phyloP scores from a whole-genome alignment of 2,888 invertebrate genomes.

The Proisotoma minuta region DNA sequence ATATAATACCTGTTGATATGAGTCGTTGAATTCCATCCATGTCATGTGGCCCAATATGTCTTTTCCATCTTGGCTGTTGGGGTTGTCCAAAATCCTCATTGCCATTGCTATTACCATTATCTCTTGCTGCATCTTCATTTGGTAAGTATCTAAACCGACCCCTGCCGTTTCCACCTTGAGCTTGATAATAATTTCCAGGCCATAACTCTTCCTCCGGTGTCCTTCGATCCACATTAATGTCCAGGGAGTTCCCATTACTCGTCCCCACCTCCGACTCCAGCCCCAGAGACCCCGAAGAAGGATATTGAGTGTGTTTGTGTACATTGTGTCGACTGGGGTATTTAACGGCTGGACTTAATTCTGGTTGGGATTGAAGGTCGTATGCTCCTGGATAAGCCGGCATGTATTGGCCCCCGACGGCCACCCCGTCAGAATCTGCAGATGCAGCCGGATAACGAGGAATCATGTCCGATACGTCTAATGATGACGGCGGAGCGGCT shows the following conservation, averaged over 20 bases:
- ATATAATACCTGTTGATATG: constrained; percentile 44
- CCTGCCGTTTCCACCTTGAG: neutral
- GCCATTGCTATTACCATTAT: neutral
- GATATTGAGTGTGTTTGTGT: constrained; percentile 41
- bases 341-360: constrained; percentile 41
- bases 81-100: constrained; percentile 6
- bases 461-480: constrained; percentile 30
- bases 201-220: neutral
- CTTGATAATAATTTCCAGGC: constrained; percentile 9
- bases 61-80: constrained; percentile 9
- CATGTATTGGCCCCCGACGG: constrained; percentile 12
- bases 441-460: constrained; percentile 37
- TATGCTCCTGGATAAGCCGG: constrained; percentile 31
- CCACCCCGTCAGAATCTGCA: neutral
- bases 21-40: constrained; percentile 45
- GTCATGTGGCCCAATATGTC: constrained; percentile 47
- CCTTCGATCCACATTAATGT: constrained; percentile 37
- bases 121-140: constrained; percentile 15
- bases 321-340: constrained; percentile 43
- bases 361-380: constrained; percentile 40
- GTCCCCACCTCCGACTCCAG: constrained; percentile 31
- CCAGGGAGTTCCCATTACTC: constrained; percentile 33
- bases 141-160: constrained; percentile 1
- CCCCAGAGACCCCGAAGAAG: constrained; percentile 10
- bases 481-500: neutral